phyloP scores from a whole-genome alignment of 2,888 invertebrate genomes.

The Watsonalla binaria region DNA sequence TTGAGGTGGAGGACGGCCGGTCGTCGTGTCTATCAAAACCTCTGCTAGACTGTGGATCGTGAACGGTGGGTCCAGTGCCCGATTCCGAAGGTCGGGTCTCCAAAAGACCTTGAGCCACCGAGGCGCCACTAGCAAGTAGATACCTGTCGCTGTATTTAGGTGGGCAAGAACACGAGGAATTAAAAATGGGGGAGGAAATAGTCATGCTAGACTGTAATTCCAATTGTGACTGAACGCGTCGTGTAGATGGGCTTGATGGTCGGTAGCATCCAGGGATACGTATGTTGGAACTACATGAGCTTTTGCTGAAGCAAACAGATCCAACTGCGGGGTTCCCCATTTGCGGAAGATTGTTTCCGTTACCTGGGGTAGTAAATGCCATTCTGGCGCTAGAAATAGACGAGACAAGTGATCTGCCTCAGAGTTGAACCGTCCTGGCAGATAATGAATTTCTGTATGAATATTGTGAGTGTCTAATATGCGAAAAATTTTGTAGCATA shows the following conservation, averaged over 20 bases:
- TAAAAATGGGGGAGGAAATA: constrained; percentile 21
- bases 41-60: constrained; percentile 9
- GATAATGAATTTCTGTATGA: constrained; percentile 10
- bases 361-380: constrained; percentile 15
- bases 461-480: constrained; percentile 12
- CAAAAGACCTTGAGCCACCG: constrained; percentile 30
- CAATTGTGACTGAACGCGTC: constrained; percentile 18
- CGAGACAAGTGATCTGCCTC: constrained; percentile 20
- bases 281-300: constrained; percentile 19
- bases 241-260: constrained; percentile 12
- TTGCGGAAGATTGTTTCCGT: constrained; percentile 13
- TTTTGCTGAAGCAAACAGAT: constrained; percentile 20
- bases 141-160: constrained; percentile 18
- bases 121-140: constrained; percentile 21
- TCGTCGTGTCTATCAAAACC: constrained; percentile 16
- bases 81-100: constrained; percentile 24
- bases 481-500: constrained; percentile 12
- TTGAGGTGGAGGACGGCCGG: constrained; percentile 13
- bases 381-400: constrained; percentile 13
- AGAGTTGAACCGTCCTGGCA: constrained; percentile 21
- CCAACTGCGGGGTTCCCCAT: constrained; percentile 19
- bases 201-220: constrained; percentile 17
- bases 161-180: constrained; percentile 15
- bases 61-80: constrained; percentile 20
- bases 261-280: constrained; percentile 12